phyloP scores from a whole-genome alignment of 2,888 invertebrate genomes.

The Tanypteryx hageni region DNA sequence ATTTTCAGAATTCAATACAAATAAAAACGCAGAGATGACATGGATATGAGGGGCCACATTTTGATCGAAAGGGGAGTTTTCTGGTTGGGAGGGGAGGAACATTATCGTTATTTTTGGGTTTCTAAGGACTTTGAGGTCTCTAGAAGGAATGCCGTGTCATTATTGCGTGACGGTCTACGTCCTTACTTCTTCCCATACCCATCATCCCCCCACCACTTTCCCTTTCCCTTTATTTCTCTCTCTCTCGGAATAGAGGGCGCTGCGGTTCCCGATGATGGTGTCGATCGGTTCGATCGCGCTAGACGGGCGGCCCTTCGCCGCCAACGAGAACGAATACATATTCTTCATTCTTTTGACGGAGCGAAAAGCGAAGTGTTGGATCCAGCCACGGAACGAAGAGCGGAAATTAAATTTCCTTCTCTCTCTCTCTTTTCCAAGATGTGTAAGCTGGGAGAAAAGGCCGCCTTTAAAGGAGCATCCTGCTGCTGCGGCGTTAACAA shows the following conservation, averaged over 20 bases:
- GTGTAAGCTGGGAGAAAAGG: too few relatives aligned
- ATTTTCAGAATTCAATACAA: neutral
- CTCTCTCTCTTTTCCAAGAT: too few relatives aligned
- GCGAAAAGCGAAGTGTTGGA: too few relatives aligned
- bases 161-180: neutral
- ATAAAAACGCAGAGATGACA: conserved; percentile 5
- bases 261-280: neutral
- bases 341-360: too few relatives aligned
- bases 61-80: conserved; percentile 15
- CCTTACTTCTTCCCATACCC: neutral
- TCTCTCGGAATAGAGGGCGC: neutral
- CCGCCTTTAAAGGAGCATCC: too few relatives aligned
- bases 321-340: too few relatives aligned
- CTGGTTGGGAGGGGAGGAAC: neutral
- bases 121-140: neutral
- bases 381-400: too few relatives aligned
- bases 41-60: conserved; percentile 36
- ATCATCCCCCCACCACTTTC: neutral
- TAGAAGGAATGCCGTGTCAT: neutral
- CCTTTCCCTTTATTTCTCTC: neutral
- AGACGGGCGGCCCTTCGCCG: too few relatives aligned
- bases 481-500: too few relatives aligned
- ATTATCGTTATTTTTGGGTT: conserved; percentile 40
- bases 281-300: too few relatives aligned
- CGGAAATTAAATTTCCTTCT: too few relatives aligned